phyloP scores from a whole-genome alignment of 2,113 vertebrate species.

The Fulmarus glacialis region DNA sequence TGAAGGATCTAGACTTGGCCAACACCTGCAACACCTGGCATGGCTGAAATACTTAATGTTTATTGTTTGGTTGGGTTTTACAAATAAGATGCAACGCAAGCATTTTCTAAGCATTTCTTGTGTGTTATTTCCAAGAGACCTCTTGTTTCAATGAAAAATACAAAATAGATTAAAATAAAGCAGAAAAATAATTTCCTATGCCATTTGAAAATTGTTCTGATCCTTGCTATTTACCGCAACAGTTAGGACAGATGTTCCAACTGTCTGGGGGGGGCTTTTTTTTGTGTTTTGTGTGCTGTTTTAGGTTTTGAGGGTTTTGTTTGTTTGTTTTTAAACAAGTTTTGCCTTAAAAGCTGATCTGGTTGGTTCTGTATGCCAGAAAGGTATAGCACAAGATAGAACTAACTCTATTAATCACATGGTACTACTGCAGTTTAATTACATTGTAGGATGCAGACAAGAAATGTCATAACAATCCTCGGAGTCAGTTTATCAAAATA shows the following conservation, averaged over 20 bases:
- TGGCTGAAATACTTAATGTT: not conserved
- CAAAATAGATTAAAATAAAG: not conserved
- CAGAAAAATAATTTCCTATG: not conserved
- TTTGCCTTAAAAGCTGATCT: not conserved
- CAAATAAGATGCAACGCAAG: not conserved
- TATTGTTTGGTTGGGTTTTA: not conserved
- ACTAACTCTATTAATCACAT: not conserved
- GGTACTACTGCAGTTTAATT: not conserved
- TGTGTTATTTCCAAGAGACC: not conserved
- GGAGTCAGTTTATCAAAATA: constrained; percentile 8
- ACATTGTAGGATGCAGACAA: not conserved
- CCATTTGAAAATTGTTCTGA: not conserved
- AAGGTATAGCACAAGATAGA: not conserved
- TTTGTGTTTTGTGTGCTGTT: not conserved
- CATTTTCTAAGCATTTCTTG: not conserved
- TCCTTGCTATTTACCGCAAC: not conserved
- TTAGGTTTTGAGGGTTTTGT: not conserved
- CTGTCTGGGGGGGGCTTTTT: too few species aligned
- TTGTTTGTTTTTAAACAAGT: not conserved
- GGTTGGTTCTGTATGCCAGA: not conserved
- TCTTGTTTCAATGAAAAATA: not conserved
- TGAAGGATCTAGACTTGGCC: not conserved
- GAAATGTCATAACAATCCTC: not conserved
- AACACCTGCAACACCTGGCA: not conserved
- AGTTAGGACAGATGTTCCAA: not conserved